Evolutionary conservation across 2,797 vertebrate genomes (phyloP).

Genomic region (Borostomias antarcticus): DNA sequence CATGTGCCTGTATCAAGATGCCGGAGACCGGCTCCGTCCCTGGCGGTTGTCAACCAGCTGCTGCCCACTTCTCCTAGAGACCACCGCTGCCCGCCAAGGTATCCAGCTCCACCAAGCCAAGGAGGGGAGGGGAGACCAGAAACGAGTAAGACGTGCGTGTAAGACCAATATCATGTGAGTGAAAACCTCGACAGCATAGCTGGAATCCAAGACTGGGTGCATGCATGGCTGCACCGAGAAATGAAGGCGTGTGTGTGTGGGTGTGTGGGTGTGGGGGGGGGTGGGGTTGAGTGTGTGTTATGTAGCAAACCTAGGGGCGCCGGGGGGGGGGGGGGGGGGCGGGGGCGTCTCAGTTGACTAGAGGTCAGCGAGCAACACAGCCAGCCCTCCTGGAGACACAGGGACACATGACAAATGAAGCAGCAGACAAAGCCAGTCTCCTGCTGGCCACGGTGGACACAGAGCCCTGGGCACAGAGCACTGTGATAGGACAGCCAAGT

Average conservation of each 20-base stretch:
- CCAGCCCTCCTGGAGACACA: not conserved
- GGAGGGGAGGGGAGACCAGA: not conserved
- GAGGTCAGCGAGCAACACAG: conserved; percentile 2
- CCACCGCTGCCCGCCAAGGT: not conserved
- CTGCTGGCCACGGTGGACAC: not conserved
- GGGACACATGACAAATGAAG: conserved; percentile 3
- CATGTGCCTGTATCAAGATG: conserved; percentile 18
- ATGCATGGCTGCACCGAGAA: too few species aligned
- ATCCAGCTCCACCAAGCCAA: not conserved
- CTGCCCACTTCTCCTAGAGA: conserved; percentile 10
- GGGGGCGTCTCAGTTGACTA: not conserved
- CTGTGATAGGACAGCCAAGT: not conserved
- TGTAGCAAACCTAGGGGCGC: not conserved
- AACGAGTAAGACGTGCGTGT: not conserved
- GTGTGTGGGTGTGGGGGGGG: not conserved
- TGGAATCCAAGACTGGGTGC: not conserved
- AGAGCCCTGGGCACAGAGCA: not conserved
- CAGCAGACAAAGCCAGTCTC: not conserved
- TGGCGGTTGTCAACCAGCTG: conserved; percentile 11
- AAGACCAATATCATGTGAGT: too few species aligned
- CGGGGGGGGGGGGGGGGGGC: not conserved
- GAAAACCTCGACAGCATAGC: too few species aligned
- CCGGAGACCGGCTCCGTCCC: conserved; percentile 3
- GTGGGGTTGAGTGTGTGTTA: not conserved
- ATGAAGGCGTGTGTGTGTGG: not conserved